phyloP scores from a whole-genome alignment of 2,888 invertebrate species.

The Orchesella flavescens region DNA sequence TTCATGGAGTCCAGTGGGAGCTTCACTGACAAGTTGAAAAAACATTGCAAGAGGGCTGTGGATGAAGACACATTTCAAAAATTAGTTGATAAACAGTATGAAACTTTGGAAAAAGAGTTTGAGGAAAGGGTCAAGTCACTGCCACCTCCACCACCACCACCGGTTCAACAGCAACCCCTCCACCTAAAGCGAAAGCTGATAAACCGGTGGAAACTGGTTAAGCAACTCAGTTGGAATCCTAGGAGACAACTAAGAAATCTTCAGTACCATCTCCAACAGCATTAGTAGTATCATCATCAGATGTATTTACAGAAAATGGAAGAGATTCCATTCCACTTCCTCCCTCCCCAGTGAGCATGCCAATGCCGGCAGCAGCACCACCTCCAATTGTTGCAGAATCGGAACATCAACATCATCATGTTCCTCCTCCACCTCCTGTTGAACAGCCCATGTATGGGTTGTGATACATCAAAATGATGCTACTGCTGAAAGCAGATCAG shows the following conservation, averaged over 20 bases:
- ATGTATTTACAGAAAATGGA: not conserved
- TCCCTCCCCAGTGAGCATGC: not conserved
- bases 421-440: not conserved
- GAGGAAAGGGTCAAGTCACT: slow-evolving; percentile 75
- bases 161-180: not conserved
- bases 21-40: slow-evolving; percentile 94
- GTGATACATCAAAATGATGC: too few species aligned
- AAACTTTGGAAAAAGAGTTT: slow-evolving; percentile 82
- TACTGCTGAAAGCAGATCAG: too few species aligned
- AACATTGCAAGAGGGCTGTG: slow-evolving; percentile 92
- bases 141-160: slow-evolving; percentile 47
- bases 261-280: slow-evolving; percentile 1
- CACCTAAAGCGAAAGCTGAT: slow-evolving; percentile 3
- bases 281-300: not conserved
- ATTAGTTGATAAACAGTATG: slow-evolving; percentile 91
- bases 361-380: not conserved
- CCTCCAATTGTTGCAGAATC: not conserved
- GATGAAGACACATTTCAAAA: slow-evolving; percentile 94
- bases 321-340: not conserved
- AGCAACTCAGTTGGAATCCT: too few species aligned
- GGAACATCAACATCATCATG: not conserved
- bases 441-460: too few species aligned
- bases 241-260: not conserved
- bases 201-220: too few species aligned
- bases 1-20: slow-evolving; percentile 94